Percentiles rank a stretch among this genome's conserved stretches.
These are phyloP conservation scores for Cataglyphis albicans DNA, from an alignment of 2,888 invertebrate species.

Conservation along the genomic window DNA sequence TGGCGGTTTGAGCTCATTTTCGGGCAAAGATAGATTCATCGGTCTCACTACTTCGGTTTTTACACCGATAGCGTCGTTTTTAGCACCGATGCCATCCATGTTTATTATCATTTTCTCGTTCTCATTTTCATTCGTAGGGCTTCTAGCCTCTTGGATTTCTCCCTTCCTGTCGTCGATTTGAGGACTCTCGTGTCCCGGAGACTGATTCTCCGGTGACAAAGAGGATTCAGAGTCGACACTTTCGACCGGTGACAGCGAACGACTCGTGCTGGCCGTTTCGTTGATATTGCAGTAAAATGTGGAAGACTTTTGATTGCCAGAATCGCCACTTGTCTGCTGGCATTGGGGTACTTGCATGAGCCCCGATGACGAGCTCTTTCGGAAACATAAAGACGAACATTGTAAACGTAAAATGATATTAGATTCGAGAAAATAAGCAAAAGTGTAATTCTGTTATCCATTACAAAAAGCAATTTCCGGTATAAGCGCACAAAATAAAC, in stretches of 20 bases:
- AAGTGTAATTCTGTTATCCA: background rate
- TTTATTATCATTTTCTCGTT: constrained; percentile 3
- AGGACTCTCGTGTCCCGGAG: constrained; percentile 61
- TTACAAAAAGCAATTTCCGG: background rate
- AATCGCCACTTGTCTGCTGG: constrained; percentile 74
- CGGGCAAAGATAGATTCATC: constrained; percentile 74
- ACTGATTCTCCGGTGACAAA: constrained; percentile 85
- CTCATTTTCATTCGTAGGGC: constrained; percentile 62
- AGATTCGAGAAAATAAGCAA: constrained; percentile 28
- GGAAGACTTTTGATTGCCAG: constrained; percentile 70
- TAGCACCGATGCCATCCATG: constrained; percentile 32
- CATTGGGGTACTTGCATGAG: constrained; percentile 80
- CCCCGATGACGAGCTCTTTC: constrained; percentile 60
- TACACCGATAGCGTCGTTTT: background rate
- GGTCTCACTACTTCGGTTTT: constrained; percentile 67
- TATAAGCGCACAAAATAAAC: constrained; percentile 14
- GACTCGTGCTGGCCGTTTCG: constrained; percentile 74
- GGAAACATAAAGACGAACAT: constrained; percentile 44
- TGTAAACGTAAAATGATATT: constrained; percentile 45
- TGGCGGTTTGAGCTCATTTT: constrained; percentile 74
- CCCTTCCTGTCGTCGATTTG: constrained; percentile 58
- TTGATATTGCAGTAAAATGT: constrained; percentile 79
- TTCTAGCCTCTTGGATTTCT: constrained; percentile 59
- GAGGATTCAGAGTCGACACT: constrained; percentile 83
- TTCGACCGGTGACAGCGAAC: constrained; percentile 80